Conservation (phyloP, 2,888 invertebrate genomes). For the Magallana nippona region DNA sequence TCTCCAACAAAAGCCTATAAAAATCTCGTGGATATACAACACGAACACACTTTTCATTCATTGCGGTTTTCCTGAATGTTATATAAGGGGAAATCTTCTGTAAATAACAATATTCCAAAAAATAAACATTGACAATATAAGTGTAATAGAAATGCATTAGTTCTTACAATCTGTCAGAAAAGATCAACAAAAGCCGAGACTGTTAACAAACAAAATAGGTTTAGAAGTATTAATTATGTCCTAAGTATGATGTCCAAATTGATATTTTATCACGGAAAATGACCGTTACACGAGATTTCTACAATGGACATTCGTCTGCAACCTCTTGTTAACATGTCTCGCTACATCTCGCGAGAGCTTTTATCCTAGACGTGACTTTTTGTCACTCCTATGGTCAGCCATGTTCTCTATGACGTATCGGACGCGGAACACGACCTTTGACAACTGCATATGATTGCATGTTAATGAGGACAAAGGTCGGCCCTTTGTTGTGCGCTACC, state of each 20-base stretch:
- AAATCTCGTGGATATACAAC: too few relatives aligned
- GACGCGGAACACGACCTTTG: slow-evolving; percentile 20
- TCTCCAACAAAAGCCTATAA: too few relatives aligned
- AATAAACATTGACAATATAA: too few relatives aligned
- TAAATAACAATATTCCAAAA: too few relatives aligned
- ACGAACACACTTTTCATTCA: too few relatives aligned
- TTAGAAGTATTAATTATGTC: slow-evolving; percentile 27
- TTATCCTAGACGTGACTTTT: slow-evolving; percentile 35
- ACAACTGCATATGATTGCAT: slow-evolving; percentile 35
- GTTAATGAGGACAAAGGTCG: slow-evolving; percentile 23
- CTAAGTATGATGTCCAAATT: slow-evolving; percentile 23
- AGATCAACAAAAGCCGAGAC: slow-evolving; percentile 17
- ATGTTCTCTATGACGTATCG: neutral
- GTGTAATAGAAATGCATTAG: slow-evolving; percentile 5
- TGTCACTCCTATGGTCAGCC: slow-evolving; percentile 23
- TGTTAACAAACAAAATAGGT: slow-evolving; percentile 14
- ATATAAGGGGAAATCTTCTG: too few relatives aligned
- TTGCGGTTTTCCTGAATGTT: too few relatives aligned
- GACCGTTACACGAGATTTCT: slow-evolving; percentile 18
- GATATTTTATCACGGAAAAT: slow-evolving; percentile 29
- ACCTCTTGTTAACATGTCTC: slow-evolving; percentile 28
- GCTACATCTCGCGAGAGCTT: slow-evolving; percentile 33
- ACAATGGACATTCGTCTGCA: slow-evolving; percentile 16
- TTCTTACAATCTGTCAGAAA: slow-evolving; percentile 16
- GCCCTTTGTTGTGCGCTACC: slow-evolving; percentile 3